Evolutionary conservation across 92 coral and sea anemone species (phyloP).

Genomic region (Muricea muricata): DNA sequence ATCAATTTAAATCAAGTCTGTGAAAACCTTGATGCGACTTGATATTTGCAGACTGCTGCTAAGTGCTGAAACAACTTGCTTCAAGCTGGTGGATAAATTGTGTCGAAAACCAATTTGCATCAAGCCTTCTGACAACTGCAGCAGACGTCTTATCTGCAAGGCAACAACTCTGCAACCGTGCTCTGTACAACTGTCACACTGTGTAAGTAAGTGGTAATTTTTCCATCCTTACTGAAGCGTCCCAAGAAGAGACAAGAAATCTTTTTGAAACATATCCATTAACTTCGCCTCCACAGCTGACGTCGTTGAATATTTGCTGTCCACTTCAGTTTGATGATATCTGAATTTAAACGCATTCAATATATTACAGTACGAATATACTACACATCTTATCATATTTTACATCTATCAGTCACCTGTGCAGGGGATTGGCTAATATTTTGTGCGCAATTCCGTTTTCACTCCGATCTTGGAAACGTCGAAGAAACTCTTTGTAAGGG

Average conservation of each 20-base stretch:
- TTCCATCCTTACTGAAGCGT: constrained; percentile 84
- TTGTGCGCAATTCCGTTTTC: constrained; percentile 97
- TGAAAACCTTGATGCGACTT: too few species aligned
- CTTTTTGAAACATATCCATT: constrained; percentile 92
- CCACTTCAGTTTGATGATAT: constrained; percentile 92
- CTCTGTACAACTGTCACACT: too few species aligned
- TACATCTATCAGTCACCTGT: constrained; percentile 67
- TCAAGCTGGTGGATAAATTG: too few species aligned
- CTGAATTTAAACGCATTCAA: constrained; percentile 45
- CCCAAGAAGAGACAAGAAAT: constrained; percentile 92
- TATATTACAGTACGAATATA: background rate
- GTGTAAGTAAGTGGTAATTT: too few species aligned
- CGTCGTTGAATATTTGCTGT: constrained; percentile 90
- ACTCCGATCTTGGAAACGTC: constrained; percentile 98
- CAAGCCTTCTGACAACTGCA: too few species aligned
- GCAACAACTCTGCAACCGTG: too few species aligned
- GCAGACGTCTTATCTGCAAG: too few species aligned
- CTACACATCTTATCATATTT: too few species aligned
- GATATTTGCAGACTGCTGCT: too few species aligned
- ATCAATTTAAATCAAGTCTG: too few species aligned
- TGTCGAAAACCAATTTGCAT: too few species aligned
- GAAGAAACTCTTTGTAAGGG: constrained; percentile 95
- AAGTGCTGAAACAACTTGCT: too few species aligned
- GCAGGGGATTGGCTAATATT: constrained; percentile 96
- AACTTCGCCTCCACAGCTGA: constrained; percentile 94